phyloP scores from a whole-genome alignment of 2,888 invertebrate genomes.

The Papilio protenor region DNA sequence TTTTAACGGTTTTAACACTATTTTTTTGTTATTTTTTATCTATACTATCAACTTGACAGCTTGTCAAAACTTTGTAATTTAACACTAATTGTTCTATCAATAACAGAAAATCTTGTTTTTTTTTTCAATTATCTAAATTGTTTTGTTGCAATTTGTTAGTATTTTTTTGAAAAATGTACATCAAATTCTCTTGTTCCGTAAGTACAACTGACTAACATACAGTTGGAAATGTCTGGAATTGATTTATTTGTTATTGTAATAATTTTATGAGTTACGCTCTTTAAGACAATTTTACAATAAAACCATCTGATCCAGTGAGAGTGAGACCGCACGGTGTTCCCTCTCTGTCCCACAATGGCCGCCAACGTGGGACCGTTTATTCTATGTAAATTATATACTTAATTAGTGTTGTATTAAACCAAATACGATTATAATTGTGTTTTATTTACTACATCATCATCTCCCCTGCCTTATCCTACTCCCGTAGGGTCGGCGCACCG shows the following conservation, averaged over 20 bases:
- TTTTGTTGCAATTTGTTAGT: not conserved
- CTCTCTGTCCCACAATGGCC: conserved; percentile 49
- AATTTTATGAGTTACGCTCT: conserved; percentile 32
- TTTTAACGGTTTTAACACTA: not conserved
- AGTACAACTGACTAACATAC: conserved; percentile 38
- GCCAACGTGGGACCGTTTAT: conserved; percentile 57
- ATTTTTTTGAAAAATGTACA: conserved; percentile 24
- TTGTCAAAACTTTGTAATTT: not conserved
- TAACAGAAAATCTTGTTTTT: not conserved
- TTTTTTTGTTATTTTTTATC: not conserved
- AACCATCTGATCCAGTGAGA: conserved; percentile 48
- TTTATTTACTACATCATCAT: conserved; percentile 50
- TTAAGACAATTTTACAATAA: conserved; percentile 32
- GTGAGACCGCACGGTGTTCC: not conserved
- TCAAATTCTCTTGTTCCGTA: conserved; percentile 23
- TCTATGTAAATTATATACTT: conserved; percentile 81
- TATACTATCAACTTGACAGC: conserved; percentile 11
- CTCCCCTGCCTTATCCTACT: no score
- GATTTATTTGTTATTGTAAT: conserved; percentile 39
- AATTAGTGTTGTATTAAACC: conserved; percentile 84
- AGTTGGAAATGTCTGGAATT: conserved; percentile 44
- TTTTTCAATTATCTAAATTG: conserved; percentile 3
- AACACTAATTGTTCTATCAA: not conserved
- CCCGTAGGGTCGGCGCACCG: no score
- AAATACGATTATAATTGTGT: conserved; percentile 71